Conservation (phyloP, 1,140 invertebrate species). For the Globodera rostochiensis region DNA sequence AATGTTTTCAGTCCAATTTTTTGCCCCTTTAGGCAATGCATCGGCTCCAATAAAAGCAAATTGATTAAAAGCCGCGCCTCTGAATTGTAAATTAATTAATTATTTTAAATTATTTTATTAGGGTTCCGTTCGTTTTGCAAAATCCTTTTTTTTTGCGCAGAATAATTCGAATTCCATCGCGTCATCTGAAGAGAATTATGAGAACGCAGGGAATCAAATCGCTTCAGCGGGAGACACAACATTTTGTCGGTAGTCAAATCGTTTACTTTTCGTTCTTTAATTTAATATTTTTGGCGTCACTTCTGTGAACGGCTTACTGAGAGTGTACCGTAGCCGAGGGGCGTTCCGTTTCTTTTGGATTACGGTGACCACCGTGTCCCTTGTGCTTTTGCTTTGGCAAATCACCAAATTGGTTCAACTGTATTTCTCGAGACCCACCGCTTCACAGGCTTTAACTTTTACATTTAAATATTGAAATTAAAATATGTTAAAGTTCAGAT, state of each 20-base stretch:
- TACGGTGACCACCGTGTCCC: conserved; percentile 42
- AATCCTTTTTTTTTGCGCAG: background rate
- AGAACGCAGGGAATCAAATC: conserved; percentile 51
- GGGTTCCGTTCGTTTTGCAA: background rate
- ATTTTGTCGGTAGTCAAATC: conserved; percentile 54
- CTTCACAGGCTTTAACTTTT: conserved; percentile 51
- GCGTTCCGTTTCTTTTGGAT: conserved; percentile 52
- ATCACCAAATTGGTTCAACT: conserved; percentile 39
- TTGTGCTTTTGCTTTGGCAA: conserved; percentile 52
- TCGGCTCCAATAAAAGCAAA: conserved; percentile 11
- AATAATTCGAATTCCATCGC: conserved; percentile 53
- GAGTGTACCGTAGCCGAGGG: conserved; percentile 56
- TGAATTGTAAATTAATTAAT: conserved; percentile 20
- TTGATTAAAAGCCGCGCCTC: conserved; percentile 18
- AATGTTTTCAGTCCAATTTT: background rate
- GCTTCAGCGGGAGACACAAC: conserved; percentile 50
- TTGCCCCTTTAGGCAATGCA: conserved; percentile 7
- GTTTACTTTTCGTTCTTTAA: background rate
- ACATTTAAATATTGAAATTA: background rate
- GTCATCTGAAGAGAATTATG: conserved; percentile 50
- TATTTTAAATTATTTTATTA: background rate
- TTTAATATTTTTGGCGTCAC: conserved; percentile 45
- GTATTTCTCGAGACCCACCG: conserved; percentile 54
- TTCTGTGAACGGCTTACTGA: conserved; percentile 57
- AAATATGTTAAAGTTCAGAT: conserved; percentile 16